These are phyloP conservation scores for Palythoa heliodiscus DNA, from an alignment of 92 coral and sea anemone genomes.

Conservation along the genomic window DNA sequence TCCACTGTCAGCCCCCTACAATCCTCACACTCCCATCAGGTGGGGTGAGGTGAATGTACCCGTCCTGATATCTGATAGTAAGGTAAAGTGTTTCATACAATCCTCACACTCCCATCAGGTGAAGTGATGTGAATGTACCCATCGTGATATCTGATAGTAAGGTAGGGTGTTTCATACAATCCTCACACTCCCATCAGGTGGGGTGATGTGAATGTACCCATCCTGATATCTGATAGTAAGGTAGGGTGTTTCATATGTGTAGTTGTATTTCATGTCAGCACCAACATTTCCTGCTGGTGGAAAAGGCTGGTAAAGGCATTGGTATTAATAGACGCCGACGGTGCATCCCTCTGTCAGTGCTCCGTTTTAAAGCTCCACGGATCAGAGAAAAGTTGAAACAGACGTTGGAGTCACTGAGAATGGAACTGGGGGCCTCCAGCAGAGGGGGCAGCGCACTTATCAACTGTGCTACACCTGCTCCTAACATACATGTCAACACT, in stretches of 20 bases:
- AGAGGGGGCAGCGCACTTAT: no score
- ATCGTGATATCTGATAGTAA: slow-evolving; percentile 10
- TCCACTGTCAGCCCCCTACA: slow-evolving; percentile 30
- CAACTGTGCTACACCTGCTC: no score
- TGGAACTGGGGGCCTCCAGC: no score
- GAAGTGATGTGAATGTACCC: slow-evolving; percentile 26
- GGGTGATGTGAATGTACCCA: slow-evolving; percentile 29
- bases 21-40: slow-evolving; percentile 33
- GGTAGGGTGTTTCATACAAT: slow-evolving; percentile 4
- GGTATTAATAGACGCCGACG: no score
- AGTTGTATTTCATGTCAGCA: no score
- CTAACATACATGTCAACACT: no score
- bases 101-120: slow-evolving; percentile 33
- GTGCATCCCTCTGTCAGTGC: no score
- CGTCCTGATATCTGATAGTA: slow-evolving; percentile 18
- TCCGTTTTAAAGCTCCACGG: no score
- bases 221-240: slow-evolving; percentile 18
- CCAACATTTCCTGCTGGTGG: no score
- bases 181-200: slow-evolving; percentile 37
- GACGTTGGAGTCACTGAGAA: no score
- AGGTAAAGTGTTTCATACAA: slow-evolving; percentile 4
- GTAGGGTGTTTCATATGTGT: not conserved
- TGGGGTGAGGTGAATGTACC: slow-evolving; percentile 33
- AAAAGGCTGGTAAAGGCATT: no score
- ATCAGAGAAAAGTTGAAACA: no score